Evolutionary conservation across 2,113 vertebrate species (phyloP).

Genomic region (Petaurus breviceps): DNA sequence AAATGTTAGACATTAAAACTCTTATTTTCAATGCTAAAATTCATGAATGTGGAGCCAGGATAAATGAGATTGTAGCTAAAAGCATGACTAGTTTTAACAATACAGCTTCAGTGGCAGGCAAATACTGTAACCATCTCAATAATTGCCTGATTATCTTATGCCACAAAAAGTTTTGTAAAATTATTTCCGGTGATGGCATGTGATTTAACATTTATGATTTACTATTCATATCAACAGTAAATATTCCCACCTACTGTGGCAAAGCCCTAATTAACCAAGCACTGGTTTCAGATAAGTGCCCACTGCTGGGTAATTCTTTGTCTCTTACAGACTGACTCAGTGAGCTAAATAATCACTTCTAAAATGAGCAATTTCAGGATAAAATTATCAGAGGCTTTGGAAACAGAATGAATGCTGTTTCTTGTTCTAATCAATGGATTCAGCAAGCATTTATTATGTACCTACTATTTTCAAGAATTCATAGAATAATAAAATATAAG

Average conservation of each 20-base stretch:
- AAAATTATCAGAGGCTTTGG: background rate
- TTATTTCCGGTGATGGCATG: constrained; percentile 61
- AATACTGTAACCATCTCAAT: background rate
- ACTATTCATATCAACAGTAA: constrained; percentile 60
- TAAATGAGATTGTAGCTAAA: constrained; percentile 39
- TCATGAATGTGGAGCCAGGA: constrained; percentile 10
- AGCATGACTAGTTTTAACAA: background rate
- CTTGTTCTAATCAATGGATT: background rate
- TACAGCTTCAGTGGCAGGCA: background rate
- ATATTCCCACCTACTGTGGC: constrained; percentile 60
- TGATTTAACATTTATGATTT: constrained; percentile 71
- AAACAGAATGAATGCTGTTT: background rate
- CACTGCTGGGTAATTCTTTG: constrained; percentile 54
- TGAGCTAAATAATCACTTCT: constrained; percentile 47
- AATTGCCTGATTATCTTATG: constrained; percentile 66
- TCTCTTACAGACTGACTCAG: constrained; percentile 9
- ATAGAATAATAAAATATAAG: background rate
- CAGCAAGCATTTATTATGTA: background rate
- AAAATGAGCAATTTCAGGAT: constrained; percentile 62
- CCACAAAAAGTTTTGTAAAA: constrained; percentile 52
- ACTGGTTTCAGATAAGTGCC: constrained; percentile 58
- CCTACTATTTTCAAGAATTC: background rate
- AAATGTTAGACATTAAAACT: constrained; percentile 18
- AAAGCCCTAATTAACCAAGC: constrained; percentile 60
- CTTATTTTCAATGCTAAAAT: constrained; percentile 37